Evolutionary conservation across 1,140 invertebrate species (phyloP).

Genomic region (Hesperophylax magnus): DNA sequence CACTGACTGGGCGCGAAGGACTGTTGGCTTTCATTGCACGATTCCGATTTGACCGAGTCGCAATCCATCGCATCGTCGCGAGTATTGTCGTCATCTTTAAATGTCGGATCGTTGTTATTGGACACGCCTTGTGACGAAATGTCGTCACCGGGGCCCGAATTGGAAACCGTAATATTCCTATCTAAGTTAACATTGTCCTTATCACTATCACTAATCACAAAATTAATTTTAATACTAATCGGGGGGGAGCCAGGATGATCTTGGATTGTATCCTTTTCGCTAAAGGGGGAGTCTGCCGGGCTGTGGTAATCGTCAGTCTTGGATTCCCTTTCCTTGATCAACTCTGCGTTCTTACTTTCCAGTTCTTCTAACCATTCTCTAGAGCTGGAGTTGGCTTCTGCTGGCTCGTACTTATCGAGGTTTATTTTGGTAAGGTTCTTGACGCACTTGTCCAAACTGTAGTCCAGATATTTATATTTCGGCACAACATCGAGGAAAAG

Average conservation of each 20-base stretch:
- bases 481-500: slow-evolving; percentile 63
- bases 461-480: slow-evolving; percentile 68
- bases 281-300: slow-evolving; percentile 51
- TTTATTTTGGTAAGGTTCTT: slow-evolving; percentile 65
- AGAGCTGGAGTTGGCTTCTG: slow-evolving; percentile 61
- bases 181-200: slow-evolving; percentile 51
- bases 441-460: slow-evolving; percentile 65
- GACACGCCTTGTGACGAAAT: slow-evolving; percentile 25
- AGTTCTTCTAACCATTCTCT: slow-evolving; percentile 46
- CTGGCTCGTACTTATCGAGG: slow-evolving; percentile 61
- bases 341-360: slow-evolving; percentile 59
- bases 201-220: slow-evolving; percentile 29
- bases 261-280: slow-evolving; percentile 38
- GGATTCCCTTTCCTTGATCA: slow-evolving; percentile 55
- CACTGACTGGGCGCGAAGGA: slow-evolving; percentile 7
- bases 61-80: slow-evolving; percentile 17
- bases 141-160: slow-evolving; percentile 27
- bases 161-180: slow-evolving; percentile 46
- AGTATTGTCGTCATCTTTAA: not conserved
- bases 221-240: slow-evolving; percentile 50
- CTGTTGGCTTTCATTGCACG: not conserved
- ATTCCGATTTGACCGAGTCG: slow-evolving; percentile 22
- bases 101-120: slow-evolving; percentile 43
- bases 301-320: slow-evolving; percentile 48
- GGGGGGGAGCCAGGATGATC: slow-evolving; percentile 10